Base-by-base conservation (phyloP, 2,888 invertebrate species). In the Acleris laterana region DNA sequence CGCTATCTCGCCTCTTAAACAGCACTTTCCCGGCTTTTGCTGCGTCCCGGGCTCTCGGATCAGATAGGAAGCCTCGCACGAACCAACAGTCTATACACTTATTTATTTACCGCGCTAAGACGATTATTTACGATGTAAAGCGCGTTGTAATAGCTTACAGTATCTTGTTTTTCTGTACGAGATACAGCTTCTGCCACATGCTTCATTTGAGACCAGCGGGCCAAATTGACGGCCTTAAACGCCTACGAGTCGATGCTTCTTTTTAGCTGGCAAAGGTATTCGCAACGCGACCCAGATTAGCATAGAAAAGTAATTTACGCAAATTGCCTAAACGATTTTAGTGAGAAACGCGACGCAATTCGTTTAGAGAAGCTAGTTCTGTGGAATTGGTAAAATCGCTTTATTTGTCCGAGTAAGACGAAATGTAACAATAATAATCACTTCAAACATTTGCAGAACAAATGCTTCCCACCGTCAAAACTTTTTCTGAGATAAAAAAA, bases 261-360 rank as follows among this genome's bases (percentile, higher is more conserved):
- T 80, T 82, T 81, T 82, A 78, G 76, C 77, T 74, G 74, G 77
- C 75, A 79, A 83, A 86, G 83, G 80, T 84, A 88, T 89, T 89
- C 85, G 85, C 84, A 81, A 86, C 84, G 83, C 85, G 84, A 80
- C 76, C 77, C 76, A 78, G 79, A 88, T 90, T 90, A 88, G 84
- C 90, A 90, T 90, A 89, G 82, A 79, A 89, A 89, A 89, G 90
- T 89, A 86, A 90, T 90, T 90, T 88, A 84, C 86, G 87, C 83
- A 89, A 89, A 90, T 90, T 88, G 88, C 87, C 82, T 82, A 82
- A 88, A 85, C 84, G 86, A 87, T 87, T 88, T 89, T 88, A 85
- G 84, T 82, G 82, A 84, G 81, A 80, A 81, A 81, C 77, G 81
- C 76, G 78, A 77, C 80, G 79, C 82, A 76, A 83, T 88, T 84